Evolutionary conservation across 2,888 invertebrate genomes (phyloP).

Genomic region (Sycophila texana): DNA sequence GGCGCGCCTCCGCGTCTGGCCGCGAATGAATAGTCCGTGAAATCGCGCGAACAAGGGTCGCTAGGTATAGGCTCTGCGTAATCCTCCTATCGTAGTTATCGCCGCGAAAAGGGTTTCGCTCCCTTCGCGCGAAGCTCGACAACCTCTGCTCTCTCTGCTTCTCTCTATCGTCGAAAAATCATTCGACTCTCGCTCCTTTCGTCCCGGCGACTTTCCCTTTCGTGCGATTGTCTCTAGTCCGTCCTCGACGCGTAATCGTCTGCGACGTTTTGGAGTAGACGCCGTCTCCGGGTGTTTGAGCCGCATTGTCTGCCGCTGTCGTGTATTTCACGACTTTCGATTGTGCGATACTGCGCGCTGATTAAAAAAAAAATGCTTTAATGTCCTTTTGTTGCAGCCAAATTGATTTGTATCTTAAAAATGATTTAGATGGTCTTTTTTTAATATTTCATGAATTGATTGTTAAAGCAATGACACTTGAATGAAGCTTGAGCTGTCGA

Average conservation of each 20-base stretch:
- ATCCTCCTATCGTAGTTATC: conserved; percentile 38
- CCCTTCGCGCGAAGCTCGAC: no score
- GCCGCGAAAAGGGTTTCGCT: conserved; percentile 12
- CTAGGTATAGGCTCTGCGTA: conserved; percentile 34
- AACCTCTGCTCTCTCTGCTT: not conserved
- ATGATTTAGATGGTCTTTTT: no score
- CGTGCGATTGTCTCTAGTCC: not conserved
- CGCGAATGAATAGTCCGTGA: conserved; percentile 32
- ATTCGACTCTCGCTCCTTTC: not conserved
- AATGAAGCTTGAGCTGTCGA: no score
- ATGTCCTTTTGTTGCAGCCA: no score
- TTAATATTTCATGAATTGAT: no score
- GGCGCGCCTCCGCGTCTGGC: not conserved
- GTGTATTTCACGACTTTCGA: no score
- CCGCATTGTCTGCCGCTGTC: no score
- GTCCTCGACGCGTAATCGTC: conserved; percentile 22
- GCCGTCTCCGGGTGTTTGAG: not conserved
- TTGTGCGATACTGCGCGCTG: no score
- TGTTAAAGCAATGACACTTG: no score
- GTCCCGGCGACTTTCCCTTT: not conserved
- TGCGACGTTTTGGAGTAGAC: conserved; percentile 6
- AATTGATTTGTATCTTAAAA: no score
- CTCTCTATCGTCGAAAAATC: conserved; percentile 28
- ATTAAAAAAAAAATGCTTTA: no score
- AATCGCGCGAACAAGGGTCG: conserved; percentile 11